A percentile compares a stretch with the other conserved stretches of the same genome.
Conservation (phyloP, 2,888 invertebrate genomes). For the Rhabditoides inermis region DNA sequence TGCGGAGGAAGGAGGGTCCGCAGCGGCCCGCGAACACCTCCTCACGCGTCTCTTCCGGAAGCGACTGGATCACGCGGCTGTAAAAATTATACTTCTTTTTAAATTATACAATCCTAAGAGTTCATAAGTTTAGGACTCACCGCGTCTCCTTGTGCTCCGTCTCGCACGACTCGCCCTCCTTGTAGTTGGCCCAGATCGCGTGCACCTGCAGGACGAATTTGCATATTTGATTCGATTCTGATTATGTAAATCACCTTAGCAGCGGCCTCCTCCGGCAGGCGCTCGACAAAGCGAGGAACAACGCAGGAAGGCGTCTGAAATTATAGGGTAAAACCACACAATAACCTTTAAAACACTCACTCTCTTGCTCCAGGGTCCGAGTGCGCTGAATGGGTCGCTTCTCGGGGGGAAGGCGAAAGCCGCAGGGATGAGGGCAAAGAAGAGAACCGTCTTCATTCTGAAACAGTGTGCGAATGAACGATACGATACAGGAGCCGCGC, state of each 20-base stretch:
- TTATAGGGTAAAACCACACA: neutral
- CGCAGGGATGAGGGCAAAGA: neutral
- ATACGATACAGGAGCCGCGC: no score
- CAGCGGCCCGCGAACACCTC: constrained; percentile 44
- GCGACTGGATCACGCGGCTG: constrained; percentile 23
- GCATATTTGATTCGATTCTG: neutral
- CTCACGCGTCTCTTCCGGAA: constrained; percentile 34
- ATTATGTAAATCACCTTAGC: constrained; percentile 25
- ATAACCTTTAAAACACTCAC: constrained; percentile 14
- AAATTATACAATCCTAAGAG: neutral
- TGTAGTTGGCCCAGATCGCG: constrained; percentile 44
- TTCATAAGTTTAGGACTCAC: constrained; percentile 14
- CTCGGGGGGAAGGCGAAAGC: constrained; percentile 22
- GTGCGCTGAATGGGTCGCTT: constrained; percentile 43
- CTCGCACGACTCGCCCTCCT: constrained; percentile 36
- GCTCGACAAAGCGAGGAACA: constrained; percentile 35
- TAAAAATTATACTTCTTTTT: constrained; percentile 8
- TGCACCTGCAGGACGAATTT: constrained; percentile 6
- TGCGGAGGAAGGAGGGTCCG: constrained; percentile 43
- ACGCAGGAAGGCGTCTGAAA: constrained; percentile 37
- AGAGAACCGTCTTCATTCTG: no score
- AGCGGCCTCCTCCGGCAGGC: constrained; percentile 35
- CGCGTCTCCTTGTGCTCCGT: constrained; percentile 33
- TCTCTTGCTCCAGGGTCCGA: constrained; percentile 42
- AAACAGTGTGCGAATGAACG: no score